A percentile compares a stretch with the other conserved stretches of the same genome.
Conservation (phyloP, 2,797 vertebrate species). For the Crax fasciolata region DNA sequence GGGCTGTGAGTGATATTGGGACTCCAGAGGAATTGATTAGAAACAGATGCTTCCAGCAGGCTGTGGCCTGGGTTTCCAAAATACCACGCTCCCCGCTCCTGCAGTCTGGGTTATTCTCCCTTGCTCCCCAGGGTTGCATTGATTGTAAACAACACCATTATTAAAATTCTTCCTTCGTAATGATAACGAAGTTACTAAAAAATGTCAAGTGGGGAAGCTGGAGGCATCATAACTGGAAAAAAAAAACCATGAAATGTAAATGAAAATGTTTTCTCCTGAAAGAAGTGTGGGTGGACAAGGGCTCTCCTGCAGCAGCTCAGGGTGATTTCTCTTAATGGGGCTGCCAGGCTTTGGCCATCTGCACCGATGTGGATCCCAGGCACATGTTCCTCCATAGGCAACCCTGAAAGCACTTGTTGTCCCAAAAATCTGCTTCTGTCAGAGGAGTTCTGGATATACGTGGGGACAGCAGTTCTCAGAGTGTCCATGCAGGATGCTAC, state of each 20-base stretch:
- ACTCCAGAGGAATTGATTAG: constrained; percentile 63
- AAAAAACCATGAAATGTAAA: constrained; percentile 13
- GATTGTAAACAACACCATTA: constrained; percentile 53
- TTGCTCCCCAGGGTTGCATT: constrained; percentile 34
- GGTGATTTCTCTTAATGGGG: not conserved
- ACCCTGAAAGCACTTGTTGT: not conserved
- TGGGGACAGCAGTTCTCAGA: not conserved
- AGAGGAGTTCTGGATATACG: too few species aligned
- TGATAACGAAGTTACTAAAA: constrained; percentile 70
- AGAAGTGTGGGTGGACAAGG: not conserved
- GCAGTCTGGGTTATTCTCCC: constrained; percentile 47
- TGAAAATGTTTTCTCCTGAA: not conserved
- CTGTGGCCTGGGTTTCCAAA: constrained; percentile 57
- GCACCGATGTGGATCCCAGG: not conserved
- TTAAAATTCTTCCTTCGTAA: constrained; percentile 68
- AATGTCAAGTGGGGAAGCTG: constrained; percentile 58
- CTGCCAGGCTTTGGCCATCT: not conserved
- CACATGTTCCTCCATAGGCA: not conserved
- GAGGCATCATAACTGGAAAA: not conserved
- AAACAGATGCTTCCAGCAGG: constrained; percentile 71
- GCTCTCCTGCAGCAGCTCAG: not conserved
- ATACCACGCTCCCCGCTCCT: not conserved
- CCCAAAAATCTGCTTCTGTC: not conserved
- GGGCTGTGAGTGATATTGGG: constrained; percentile 14
- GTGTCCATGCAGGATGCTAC: not conserved